Evolutionary conservation across 2,888 invertebrate species (phyloP).

Genomic region (Xestia rhomboidea): DNA sequence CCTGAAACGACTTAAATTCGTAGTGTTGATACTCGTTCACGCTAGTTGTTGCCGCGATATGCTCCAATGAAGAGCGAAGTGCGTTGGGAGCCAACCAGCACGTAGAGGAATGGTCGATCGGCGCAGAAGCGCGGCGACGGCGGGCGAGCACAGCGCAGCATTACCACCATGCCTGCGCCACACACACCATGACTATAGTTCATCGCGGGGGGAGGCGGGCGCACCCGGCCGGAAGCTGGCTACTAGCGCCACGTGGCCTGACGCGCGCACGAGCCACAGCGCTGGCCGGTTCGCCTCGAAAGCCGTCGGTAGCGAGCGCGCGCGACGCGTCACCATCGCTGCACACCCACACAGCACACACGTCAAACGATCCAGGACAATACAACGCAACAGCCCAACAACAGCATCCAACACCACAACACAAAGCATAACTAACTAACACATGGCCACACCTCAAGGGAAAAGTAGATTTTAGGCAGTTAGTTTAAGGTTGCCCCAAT

Average conservation of each 20-base stretch:
- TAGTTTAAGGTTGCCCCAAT: not conserved
- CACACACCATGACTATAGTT: constrained; percentile 74
- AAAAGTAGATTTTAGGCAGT: constrained; percentile 4
- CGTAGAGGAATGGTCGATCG: constrained; percentile 86
- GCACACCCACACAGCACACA: constrained; percentile 69
- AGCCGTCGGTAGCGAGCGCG: constrained; percentile 71
- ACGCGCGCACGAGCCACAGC: constrained; percentile 78
- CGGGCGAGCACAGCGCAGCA: constrained; percentile 81
- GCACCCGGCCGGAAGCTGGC: constrained; percentile 70
- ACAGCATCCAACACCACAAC: constrained; percentile 25
- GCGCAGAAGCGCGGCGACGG: constrained; percentile 78
- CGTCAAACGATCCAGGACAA: constrained; percentile 61
- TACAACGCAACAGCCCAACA: constrained; percentile 43
- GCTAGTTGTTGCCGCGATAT: constrained; percentile 71
- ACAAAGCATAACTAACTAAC: constrained; percentile 5
- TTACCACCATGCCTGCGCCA: constrained; percentile 85
- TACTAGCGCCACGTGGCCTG: constrained; percentile 65
- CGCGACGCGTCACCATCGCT: constrained; percentile 76
- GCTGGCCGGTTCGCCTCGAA: constrained; percentile 81
- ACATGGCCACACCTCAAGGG: not conserved
- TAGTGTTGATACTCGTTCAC: constrained; percentile 30
- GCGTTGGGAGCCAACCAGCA: constrained; percentile 73
- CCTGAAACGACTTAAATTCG: not conserved
- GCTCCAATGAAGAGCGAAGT: constrained; percentile 79
- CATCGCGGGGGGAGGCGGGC: constrained; percentile 67